Conservation (phyloP, 53 echinoderm and acorn worm genomes). For the Temnopleurus reevesii region DNA sequence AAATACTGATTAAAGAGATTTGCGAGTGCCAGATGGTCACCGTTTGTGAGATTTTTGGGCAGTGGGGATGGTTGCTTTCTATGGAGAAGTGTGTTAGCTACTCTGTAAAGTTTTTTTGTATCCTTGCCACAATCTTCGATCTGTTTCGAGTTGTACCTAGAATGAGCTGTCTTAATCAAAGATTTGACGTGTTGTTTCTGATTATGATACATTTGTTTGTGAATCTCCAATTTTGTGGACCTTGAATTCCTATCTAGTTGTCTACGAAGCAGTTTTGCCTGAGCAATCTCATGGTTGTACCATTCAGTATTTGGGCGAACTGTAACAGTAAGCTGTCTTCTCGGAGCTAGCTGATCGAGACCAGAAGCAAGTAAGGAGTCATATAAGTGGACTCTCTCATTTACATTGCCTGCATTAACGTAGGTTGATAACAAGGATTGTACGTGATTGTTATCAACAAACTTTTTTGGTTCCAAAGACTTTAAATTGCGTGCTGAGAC, state of each 20-base stretch:
- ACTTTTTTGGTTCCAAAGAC: not conserved
- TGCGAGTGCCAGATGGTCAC: not conserved
- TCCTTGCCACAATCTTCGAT: not conserved
- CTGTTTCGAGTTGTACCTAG: too few relatives aligned
- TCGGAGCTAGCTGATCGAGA: not conserved
- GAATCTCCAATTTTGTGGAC: too few relatives aligned
- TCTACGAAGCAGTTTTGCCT: too few relatives aligned
- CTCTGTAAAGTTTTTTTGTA: not conserved
- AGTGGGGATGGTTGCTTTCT: not conserved
- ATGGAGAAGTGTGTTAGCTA: not conserved
- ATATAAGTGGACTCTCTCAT: not conserved
- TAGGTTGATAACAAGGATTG: too few relatives aligned
- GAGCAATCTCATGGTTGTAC: not conserved
- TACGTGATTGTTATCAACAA: not conserved
- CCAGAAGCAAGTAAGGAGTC: not conserved
- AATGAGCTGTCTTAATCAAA: too few relatives aligned
- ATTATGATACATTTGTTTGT: too few relatives aligned
- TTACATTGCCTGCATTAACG: not conserved
- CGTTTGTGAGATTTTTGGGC: not conserved
- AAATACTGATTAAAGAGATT: not conserved
- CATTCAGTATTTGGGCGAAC: not conserved
- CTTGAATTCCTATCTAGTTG: too few relatives aligned
- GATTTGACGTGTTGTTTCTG: too few relatives aligned
- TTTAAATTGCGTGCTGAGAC: not conserved
- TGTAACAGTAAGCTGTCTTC: not conserved